Evolutionary conservation across 2,797 vertebrate species (phyloP), one percentile per base, ranked within the genome.

Genomic region (Eospalax fontanierii): DNA sequence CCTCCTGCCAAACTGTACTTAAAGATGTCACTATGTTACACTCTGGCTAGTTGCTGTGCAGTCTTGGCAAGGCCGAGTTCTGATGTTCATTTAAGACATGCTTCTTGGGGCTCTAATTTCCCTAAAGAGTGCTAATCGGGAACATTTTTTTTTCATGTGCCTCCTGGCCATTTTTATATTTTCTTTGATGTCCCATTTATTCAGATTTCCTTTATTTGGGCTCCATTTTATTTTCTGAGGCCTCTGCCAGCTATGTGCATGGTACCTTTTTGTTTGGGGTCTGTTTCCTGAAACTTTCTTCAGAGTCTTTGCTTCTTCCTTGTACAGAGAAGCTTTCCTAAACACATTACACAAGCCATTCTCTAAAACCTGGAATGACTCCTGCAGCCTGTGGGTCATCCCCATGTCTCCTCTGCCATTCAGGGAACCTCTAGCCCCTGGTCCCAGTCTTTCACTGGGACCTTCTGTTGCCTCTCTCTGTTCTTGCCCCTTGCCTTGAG

Each of bases 11-110:
- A 38, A 30, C 46, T 33, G 84, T 54, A 46, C 6, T 84, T 33
- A 74, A 43, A 46, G 79, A 2, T n/a, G 33, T 19, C 0, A 1
- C 24, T 40, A 30, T 26, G 35, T 24, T 0, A 9, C 0, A 6
- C 28, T 33, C 50, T n/a, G 28, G 28, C 24, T 18, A 6, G 30
- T 30, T 7, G 43, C 75, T 54, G 9, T 54, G 4, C 0, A 4
- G 46, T 16, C 46, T 6, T 7, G 11, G 28, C 65, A 40, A 16
- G 5, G 0, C 46, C 59, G 18, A 35, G 57, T 30, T n/a, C 18
- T n/a, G 15, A 14, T 40, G 16, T 65, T 28, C 18, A 12, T 26
- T 66, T 66, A 26, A n/a, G n/a, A 43, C 35, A 18, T 6, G 19
- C n/a, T 66, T 82, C 26, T 35, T 63, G 35, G 35, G 21, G 30